Evolutionary conservation across 2,113 vertebrate species (phyloP).

Genomic region (Bos taurus): DNA sequence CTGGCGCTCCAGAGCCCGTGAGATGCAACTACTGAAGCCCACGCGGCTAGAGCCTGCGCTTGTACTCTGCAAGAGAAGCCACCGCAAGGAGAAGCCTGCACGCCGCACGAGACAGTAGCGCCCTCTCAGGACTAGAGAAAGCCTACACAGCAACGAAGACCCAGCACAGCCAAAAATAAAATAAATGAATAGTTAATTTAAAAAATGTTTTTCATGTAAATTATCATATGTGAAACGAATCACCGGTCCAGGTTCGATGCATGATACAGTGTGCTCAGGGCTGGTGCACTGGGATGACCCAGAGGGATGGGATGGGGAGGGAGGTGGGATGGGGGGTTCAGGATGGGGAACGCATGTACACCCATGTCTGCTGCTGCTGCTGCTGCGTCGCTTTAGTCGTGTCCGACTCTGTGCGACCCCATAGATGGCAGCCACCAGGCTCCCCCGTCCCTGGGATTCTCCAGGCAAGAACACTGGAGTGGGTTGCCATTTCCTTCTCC

Average conservation of each 20-base stretch:
- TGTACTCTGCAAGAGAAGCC: background rate
- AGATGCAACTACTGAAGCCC: background rate
- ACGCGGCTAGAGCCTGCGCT: background rate
- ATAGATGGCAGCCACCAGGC: too few species aligned
- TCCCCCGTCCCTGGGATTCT: too few species aligned
- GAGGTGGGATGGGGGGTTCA: too few species aligned
- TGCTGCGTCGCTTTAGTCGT: too few species aligned
- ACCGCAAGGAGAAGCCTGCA: background rate
- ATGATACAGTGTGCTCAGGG: too few species aligned
- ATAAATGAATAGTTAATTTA: background rate
- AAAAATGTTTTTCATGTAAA: background rate
- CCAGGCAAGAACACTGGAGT: too few species aligned
- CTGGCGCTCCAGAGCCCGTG: background rate
- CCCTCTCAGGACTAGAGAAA: background rate
- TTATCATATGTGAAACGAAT: background rate
- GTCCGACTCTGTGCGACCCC: too few species aligned
- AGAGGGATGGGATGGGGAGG: too few species aligned
- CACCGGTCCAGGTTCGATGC: background rate
- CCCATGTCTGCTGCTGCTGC: too few species aligned
- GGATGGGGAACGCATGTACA: too few species aligned
- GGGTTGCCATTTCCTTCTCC: too few species aligned
- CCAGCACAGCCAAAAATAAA: background rate
- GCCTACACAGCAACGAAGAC: background rate
- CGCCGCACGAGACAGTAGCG: background rate
- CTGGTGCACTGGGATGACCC: too few species aligned